Percentiles rank a stretch among this genome's conserved stretches.
Evolutionary conservation across 2,113 vertebrate genomes (phyloP).

Genomic region (Mus musculus): DNA sequence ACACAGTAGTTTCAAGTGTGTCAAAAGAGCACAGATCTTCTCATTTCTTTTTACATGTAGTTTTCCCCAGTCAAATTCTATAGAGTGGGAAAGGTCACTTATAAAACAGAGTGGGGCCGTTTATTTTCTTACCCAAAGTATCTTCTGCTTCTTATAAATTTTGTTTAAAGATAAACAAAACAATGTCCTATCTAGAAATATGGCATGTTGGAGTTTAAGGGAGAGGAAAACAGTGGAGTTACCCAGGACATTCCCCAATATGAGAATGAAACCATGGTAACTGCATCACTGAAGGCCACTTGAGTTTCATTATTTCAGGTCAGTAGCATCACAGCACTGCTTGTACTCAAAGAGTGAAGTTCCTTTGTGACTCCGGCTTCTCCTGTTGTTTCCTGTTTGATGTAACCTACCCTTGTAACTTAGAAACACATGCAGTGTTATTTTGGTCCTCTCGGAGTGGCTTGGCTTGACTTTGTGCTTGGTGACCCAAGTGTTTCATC

Average conservation of each 20-base stretch:
- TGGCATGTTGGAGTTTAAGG: background rate
- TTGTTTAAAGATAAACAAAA: background rate
- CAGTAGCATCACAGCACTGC: background rate
- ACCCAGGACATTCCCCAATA: background rate
- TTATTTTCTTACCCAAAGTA: background rate
- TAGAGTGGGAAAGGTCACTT: background rate
- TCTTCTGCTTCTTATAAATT: background rate
- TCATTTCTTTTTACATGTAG: background rate
- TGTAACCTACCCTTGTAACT: slow-evolving; percentile 37
- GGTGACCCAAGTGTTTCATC: slow-evolving; percentile 65
- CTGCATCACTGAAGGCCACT: background rate
- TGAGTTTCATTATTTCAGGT: slow-evolving; percentile 21
- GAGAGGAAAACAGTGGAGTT: background rate
- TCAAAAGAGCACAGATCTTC: background rate
- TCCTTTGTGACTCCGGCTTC: slow-evolving; percentile 75
- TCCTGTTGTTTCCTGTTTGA: slow-evolving; percentile 76
- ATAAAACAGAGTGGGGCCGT: background rate
- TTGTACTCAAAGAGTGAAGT: slow-evolving; percentile 50
- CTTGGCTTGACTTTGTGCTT: background rate
- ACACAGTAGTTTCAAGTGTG: background rate
- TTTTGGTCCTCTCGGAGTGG: slow-evolving; percentile 62
- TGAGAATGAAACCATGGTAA: background rate
- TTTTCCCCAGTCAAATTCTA: background rate
- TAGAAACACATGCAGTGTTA: slow-evolving; percentile 69
- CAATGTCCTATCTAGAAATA: background rate